A percentile compares a stretch with the other conserved stretches of the same genome.
Evolutionary conservation across 1,140 invertebrate species (phyloP).

Genomic region (Holotrichia oblita): DNA sequence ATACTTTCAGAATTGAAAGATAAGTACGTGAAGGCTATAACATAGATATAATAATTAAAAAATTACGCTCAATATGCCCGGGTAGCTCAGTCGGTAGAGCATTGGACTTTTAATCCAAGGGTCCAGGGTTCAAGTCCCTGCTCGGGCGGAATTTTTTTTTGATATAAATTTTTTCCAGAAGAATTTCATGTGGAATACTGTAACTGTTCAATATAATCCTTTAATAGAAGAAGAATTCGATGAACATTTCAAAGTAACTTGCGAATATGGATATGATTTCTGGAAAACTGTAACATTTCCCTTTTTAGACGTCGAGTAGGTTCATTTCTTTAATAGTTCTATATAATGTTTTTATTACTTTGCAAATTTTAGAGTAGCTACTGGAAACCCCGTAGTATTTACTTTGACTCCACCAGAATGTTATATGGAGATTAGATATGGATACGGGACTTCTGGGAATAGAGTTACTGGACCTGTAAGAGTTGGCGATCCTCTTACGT

Average conservation of each 20-base stretch:
- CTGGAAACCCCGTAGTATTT: conserved; percentile 93
- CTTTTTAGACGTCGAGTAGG: conserved; percentile 94
- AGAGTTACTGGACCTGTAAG: conserved; percentile 88
- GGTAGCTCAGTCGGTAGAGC: conserved; percentile 83
- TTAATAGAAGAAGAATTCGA: conserved; percentile 94
- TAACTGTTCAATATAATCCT: conserved; percentile 93
- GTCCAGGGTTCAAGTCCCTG: conserved; percentile 83
- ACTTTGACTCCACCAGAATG: conserved; percentile 92
- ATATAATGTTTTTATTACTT: conserved; percentile 28
- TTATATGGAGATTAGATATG: conserved; percentile 94
- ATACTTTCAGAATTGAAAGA: too few species aligned
- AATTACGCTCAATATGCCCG: conserved; percentile 69
- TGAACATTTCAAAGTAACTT: conserved; percentile 94
- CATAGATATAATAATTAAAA: too few species aligned
- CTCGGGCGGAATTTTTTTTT: too few species aligned
- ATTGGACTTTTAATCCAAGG: conserved; percentile 83
- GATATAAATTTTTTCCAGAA: conserved; percentile 67
- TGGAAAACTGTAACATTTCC: conserved; percentile 97
- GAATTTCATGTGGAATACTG: conserved; percentile 96
- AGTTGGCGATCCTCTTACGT: conserved; percentile 90
- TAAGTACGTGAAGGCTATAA: too few species aligned
- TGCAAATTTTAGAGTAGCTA: conserved; percentile 83
- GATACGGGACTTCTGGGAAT: conserved; percentile 84
- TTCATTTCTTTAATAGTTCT: conserved; percentile 51
- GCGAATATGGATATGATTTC: conserved; percentile 95